These are phyloP conservation scores for Drosophila birchii DNA, from an alignment of 2,888 invertebrate species.

Conservation along the genomic window DNA sequence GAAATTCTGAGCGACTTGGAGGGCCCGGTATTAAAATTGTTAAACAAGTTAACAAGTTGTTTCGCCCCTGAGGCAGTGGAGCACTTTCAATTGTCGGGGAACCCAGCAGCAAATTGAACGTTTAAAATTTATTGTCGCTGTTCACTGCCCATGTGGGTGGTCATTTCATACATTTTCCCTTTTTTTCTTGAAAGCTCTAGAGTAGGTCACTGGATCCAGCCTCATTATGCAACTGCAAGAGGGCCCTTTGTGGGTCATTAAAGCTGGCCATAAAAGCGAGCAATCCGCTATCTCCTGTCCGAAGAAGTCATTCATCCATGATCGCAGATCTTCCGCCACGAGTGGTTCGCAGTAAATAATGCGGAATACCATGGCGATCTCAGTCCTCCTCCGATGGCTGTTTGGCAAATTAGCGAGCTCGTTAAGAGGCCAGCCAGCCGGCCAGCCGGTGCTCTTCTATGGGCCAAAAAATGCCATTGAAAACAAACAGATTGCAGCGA, in stretches of 20 bases:
- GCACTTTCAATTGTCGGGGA: slow-evolving; percentile 76
- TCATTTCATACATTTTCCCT: slow-evolving; percentile 36
- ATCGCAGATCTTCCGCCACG: slow-evolving; percentile 44
- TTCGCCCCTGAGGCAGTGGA: slow-evolving; percentile 42
- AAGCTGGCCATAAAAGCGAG: slow-evolving; percentile 56
- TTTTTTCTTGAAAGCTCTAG: slow-evolving; percentile 31
- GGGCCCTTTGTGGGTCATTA: slow-evolving; percentile 29
- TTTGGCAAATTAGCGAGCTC: slow-evolving; percentile 79
- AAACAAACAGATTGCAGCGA: slow-evolving; percentile 66
- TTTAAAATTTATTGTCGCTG: slow-evolving; percentile 48
- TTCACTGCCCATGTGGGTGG: slow-evolving; percentile 35
- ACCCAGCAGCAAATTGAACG: slow-evolving; percentile 59
- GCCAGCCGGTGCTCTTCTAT: slow-evolving; percentile 30
- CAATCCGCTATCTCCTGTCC: slow-evolving; percentile 22
- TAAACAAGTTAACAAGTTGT: slow-evolving; percentile 72
- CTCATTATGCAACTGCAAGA: slow-evolving; percentile 69
- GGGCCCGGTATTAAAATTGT: slow-evolving; percentile 16
- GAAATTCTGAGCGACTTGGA: background rate
- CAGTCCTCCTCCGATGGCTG: slow-evolving; percentile 55
- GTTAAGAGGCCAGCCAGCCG: slow-evolving; percentile 56
- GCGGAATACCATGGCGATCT: slow-evolving; percentile 36
- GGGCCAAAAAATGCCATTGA: slow-evolving; percentile 75
- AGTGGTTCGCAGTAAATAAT: slow-evolving; percentile 58
- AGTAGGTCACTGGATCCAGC: slow-evolving; percentile 62
- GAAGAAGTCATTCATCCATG: slow-evolving; percentile 34